Evolutionary conservation across 1,140 invertebrate species (phyloP).

Genomic region (Globodera ellingtonae): DNA sequence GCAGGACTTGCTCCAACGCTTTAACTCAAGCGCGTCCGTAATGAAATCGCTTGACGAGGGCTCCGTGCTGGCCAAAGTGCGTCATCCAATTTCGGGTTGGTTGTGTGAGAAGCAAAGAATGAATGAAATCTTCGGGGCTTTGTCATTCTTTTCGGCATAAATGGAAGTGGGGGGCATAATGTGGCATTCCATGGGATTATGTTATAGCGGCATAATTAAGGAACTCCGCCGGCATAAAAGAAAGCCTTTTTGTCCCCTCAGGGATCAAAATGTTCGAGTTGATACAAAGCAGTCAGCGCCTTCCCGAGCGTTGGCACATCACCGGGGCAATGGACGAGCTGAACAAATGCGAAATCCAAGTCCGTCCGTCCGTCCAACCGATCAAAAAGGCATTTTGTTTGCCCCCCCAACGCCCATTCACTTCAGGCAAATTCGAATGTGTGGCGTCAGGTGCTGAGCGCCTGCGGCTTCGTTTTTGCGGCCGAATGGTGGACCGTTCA

Average conservation of each 20-base stretch:
- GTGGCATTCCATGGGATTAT: too few species aligned
- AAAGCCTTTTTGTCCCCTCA: conserved; percentile 12
- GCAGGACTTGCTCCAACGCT: conserved; percentile 11
- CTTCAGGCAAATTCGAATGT: conserved; percentile 37
- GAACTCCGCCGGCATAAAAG: too few species aligned
- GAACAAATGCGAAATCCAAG: conserved; percentile 46
- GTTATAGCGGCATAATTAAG: too few species aligned
- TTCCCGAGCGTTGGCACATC: conserved; percentile 44
- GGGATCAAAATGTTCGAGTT: conserved; percentile 59
- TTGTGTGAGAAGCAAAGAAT: not conserved
- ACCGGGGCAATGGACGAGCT: conserved; percentile 49
- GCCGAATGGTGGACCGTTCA: conserved; percentile 53
- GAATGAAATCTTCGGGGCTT: too few species aligned
- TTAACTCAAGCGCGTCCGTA: not conserved
- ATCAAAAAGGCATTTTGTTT: too few species aligned
- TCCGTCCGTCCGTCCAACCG: not conserved
- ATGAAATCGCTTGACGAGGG: conserved; percentile 12
- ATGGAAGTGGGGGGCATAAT: too few species aligned
- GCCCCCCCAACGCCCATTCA: not conserved
- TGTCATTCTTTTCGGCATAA: too few species aligned
- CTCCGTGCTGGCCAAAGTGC: conserved; percentile 51
- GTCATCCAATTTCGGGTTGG: conserved; percentile 58
- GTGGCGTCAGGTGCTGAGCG: conserved; percentile 45
- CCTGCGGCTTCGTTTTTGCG: conserved; percentile 50
- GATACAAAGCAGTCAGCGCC: conserved; percentile 36